These are phyloP conservation scores for Tetranychus piercei DNA, from an alignment of 2,888 invertebrate species.

Conservation along the genomic window DNA sequence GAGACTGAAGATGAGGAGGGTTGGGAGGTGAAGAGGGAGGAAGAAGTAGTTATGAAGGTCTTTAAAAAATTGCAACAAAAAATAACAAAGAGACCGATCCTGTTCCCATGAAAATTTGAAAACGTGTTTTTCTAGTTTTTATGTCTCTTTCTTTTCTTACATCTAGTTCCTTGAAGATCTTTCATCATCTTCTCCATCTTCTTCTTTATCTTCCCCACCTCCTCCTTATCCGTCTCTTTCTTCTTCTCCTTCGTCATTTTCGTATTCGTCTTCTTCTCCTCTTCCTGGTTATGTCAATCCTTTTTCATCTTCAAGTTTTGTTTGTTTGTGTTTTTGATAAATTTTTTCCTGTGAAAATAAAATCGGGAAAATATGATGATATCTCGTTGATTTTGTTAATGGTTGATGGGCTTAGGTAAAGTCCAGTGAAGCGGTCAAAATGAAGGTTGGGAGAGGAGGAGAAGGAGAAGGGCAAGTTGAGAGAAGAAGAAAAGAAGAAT, in stretches of 20 bases:
- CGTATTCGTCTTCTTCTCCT: background rate
- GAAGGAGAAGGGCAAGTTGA: background rate
- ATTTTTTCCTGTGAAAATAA: background rate
- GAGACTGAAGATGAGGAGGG: too few relatives aligned
- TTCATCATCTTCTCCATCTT: background rate
- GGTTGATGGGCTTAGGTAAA: background rate
- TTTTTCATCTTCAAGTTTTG: background rate
- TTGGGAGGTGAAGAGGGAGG: too few relatives aligned
- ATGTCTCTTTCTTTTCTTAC: too few relatives aligned
- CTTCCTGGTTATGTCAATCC: background rate
- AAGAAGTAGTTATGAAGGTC: too few relatives aligned
- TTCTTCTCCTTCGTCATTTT: background rate
- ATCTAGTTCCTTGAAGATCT: background rate
- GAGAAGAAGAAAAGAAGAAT: background rate
- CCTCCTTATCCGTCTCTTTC: background rate
- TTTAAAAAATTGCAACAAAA: too few relatives aligned
- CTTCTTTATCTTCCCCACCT: background rate
- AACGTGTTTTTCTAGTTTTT: too few relatives aligned
- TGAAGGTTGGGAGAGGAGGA: background rate
- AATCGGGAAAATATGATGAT: background rate
- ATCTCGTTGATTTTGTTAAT: background rate
- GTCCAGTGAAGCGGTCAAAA: background rate
- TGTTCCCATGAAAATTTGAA: too few relatives aligned
- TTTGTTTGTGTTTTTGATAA: background rate
- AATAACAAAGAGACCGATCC: too few relatives aligned